Conservation (phyloP, 2,797 vertebrate genomes). For the Bufotes viridis region DNA sequence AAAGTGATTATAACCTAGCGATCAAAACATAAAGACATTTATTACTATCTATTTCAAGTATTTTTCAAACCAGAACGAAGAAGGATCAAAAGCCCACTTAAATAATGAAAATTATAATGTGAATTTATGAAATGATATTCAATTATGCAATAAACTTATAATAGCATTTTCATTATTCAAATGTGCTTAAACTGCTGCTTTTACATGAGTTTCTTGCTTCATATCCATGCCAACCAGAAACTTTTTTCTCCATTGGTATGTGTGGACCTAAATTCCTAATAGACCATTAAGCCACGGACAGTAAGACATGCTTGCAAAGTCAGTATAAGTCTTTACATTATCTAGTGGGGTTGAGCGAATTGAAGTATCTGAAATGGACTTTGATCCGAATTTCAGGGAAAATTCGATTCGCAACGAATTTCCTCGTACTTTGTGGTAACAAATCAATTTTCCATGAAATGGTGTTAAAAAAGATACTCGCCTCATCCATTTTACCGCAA, state of each 20-base stretch:
- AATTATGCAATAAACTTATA: slow-evolving; percentile 48
- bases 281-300: slow-evolving; percentile 32
- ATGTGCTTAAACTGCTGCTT: slow-evolving; percentile 6
- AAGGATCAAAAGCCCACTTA: slow-evolving; percentile 46
- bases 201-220: slow-evolving; percentile 13
- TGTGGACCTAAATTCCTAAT: slow-evolving; percentile 18
- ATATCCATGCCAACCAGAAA: slow-evolving; percentile 22
- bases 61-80: slow-evolving; percentile 15
- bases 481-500: too few relatives aligned
- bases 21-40: background rate
- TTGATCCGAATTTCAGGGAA: too few relatives aligned
- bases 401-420: too few relatives aligned
- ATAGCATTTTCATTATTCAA: slow-evolving; percentile 53
- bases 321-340: slow-evolving; percentile 23
- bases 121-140: slow-evolving; percentile 45
- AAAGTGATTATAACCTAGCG: background rate
- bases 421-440: too few relatives aligned
- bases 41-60: background rate
- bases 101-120: slow-evolving; percentile 50
- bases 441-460: too few relatives aligned
- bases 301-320: slow-evolving; percentile 26
- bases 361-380: too few relatives aligned
- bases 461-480: too few relatives aligned
- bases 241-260: slow-evolving; percentile 16
- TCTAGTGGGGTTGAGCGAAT: too few relatives aligned